These are phyloP conservation scores for Cyphomyrmex costatus DNA, from an alignment of 1,140 invertebrate species.

Conservation along the genomic window DNA sequence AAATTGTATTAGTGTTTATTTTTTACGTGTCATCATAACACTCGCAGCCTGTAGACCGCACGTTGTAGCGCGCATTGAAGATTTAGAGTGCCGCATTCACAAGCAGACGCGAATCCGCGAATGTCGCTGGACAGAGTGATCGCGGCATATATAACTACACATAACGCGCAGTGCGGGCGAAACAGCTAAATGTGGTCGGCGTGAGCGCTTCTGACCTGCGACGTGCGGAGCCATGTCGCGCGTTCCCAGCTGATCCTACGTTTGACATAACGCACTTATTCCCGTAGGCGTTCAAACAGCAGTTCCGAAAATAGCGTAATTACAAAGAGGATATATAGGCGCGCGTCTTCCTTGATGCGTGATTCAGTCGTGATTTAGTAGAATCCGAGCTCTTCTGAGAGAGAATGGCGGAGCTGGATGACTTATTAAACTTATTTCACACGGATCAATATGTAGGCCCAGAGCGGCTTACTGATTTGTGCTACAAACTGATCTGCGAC, in stretches of 20 bases:
- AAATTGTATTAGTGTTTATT: background rate
- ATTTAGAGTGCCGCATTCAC: background rate
- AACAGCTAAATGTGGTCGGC: slow-evolving; percentile 7
- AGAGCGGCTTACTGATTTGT: slow-evolving; percentile 88
- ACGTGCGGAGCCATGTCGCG: slow-evolving; percentile 58
- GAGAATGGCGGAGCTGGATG: slow-evolving; percentile 81
- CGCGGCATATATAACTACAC: too few species aligned
- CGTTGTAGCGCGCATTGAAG: background rate
- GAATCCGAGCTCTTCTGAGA: slow-evolving; percentile 60
- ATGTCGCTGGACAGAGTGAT: background rate
- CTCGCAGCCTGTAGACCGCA: background rate
- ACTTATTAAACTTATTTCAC: slow-evolving; percentile 79
- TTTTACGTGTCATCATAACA: background rate
- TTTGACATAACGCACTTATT: slow-evolving; percentile 12
- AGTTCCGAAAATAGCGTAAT: slow-evolving; percentile 71
- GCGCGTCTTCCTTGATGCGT: slow-evolving; percentile 49
- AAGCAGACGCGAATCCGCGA: background rate
- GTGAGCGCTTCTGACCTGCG: background rate
- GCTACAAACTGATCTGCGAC: slow-evolving; percentile 89
- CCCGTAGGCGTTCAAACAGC: background rate
- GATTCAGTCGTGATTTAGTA: slow-evolving; percentile 21
- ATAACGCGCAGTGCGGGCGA: background rate
- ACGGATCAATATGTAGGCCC: slow-evolving; percentile 80
- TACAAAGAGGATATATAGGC: background rate
- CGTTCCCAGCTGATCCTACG: slow-evolving; percentile 42